Evolutionary conservation across 92 coral and sea anemone genomes (phyloP).

Genomic region (Umimayanthus kanabou): DNA sequence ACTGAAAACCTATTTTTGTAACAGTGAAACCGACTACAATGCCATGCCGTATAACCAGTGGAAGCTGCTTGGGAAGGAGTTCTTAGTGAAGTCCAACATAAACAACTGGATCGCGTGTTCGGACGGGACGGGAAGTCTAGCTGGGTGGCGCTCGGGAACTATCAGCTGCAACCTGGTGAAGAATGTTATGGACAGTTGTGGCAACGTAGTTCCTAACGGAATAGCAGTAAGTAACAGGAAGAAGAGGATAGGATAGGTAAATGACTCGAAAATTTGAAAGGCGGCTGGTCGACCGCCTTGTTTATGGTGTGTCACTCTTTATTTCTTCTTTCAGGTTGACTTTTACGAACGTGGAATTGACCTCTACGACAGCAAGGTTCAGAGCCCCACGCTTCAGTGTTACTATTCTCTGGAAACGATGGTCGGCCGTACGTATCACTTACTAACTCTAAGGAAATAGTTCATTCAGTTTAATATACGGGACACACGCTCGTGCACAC

Average conservation of each 20-base stretch:
- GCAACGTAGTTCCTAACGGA: constrained; percentile 21
- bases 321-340: not conserved
- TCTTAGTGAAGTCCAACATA: constrained; percentile 22
- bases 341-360: constrained; percentile 30
- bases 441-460: too few species aligned
- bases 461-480: too few species aligned
- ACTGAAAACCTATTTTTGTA: not conserved
- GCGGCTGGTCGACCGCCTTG: not conserved
- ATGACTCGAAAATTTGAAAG: not conserved
- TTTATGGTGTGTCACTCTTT: not conserved
- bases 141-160: constrained; percentile 20
- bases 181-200: constrained; percentile 7
- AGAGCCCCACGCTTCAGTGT: constrained; percentile 28
- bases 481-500: too few species aligned
- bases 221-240: constrained; percentile 8
- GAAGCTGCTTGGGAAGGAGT: constrained; percentile 23
- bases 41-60: constrained; percentile 32
- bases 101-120: constrained; percentile 37
- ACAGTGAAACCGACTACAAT: constrained; percentile 38
- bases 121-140: constrained; percentile 27
- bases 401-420: constrained; percentile 33
- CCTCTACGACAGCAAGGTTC: constrained; percentile 25
- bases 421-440: constrained; percentile 24
- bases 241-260: too few species aligned
- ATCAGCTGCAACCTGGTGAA: constrained; percentile 23